Base-by-base conservation (phyloP, 2,797 vertebrate species). In the Hippoglossus hippoglossus region DNA sequence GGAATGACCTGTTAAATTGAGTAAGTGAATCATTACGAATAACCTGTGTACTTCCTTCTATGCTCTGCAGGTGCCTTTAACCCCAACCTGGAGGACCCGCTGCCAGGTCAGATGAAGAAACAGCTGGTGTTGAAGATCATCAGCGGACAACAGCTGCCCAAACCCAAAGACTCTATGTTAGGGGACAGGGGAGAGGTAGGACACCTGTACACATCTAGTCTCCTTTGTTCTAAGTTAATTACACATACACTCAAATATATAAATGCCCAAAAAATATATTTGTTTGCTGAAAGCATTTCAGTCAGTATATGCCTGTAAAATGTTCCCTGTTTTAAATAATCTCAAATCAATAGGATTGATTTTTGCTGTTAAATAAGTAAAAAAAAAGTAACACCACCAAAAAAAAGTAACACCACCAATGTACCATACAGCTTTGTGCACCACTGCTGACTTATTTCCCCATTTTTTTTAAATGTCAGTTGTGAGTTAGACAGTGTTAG, bases 71-170 rank as follows among this genome's bases (percentile, higher is more conserved):
- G 96, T 80, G 71, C 93, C 90, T 99, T 99, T 89, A 98, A 97
- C 89, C 97, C 97, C 50, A 94, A 94, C 76, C 90, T 95, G 0
- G 97, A 98, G 74, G 98, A 99, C 60, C 96, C 97, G 0, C 79
- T 97, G 68, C 96, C 96, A 0, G 95, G 95, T 54, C 96, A 95
- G 21, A 87, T 96, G 93, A 98, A 95, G 94, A 99, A 99, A 70
- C 97, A 99, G 82, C 91, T 99, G 76, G 93, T 96, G 49, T 84
- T 99, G 11, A 95, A 97, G 88, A 95, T 99, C 79, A 99, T 99
- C 88, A 99, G 98, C 1, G 98, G 98, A 11, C 98, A 99, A n/a
- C 98, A 99, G 83, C 95, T 99, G 51, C 98, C 98, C 4, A 99
- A 99, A 91, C 98, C 98, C 0, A 96, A 96, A 76, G 98, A 97